Base-by-base conservation (phyloP, 2,888 invertebrate species). In the Ptychoptera contaminata region DNA sequence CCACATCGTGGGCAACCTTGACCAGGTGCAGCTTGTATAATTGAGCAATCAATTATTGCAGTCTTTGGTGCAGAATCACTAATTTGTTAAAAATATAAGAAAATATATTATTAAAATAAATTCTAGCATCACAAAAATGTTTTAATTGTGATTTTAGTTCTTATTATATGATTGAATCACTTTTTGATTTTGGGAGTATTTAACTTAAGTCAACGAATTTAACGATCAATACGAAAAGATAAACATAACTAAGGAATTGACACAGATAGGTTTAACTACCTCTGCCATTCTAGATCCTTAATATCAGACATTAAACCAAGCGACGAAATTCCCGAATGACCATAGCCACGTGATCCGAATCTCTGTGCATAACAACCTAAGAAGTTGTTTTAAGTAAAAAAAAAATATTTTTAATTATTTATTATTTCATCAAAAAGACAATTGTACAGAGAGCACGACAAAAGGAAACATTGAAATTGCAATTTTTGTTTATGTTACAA, bases 281-380 rank as follows among this genome's bases (percentile, higher is more conserved):
- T 79, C 71, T 79, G 78, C 76, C 77, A 76, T 63, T 79, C 77
- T 60, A 67, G 61, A 70, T 85, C 84, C 73, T 71, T 79, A 70
- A 83, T 76, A 73, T 85, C 85, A 71, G 80, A 82, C 77, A 81
- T 82, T 65, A 85, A 77, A 62, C 84, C 85, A 65, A 84, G 73
- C 67, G 81, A 79, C 57, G 78, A 77, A 65, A 90, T 85, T 63
- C 88, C 87, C 58, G 88, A 85, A 69, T 87, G 90, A 62, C 91
- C 92, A 71, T 91, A 81, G 64, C 88, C 88, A 71, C 91, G 82
- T 58, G 91, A 90, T 58, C 93, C 93, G 75, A 82, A 93, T 73
- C 82, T 86, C 72, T 88, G 85, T 65, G 90, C 88, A 77, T 94
- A 92, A 77, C 93, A 94, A 72, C 86, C 87, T 87, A 73, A 8